phyloP scores from a whole-genome alignment of 1,140 invertebrate species.

The Cydia amplana region DNA sequence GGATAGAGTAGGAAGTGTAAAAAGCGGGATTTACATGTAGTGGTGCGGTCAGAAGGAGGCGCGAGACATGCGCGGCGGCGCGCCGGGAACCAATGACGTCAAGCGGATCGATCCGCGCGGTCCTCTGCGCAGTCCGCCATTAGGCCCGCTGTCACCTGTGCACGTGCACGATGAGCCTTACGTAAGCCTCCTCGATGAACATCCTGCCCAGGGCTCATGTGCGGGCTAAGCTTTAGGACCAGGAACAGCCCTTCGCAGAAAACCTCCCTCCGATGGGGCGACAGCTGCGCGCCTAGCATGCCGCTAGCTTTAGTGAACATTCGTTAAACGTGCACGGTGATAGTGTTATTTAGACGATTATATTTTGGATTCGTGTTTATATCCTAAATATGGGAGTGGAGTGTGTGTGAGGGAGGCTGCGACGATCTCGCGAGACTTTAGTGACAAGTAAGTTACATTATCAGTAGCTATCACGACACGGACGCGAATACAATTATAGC shows the following conservation, averaged over 20 bases:
- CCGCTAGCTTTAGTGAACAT: conserved; percentile 33
- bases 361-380: conserved; percentile 54
- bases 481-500: neutral
- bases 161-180: conserved; percentile 60
- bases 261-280: conserved; percentile 95
- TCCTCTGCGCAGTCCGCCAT: conserved; percentile 47
- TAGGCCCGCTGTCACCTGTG: conserved; percentile 39
- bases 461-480: neutral
- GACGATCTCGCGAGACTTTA: neutral
- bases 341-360: conserved; percentile 46
- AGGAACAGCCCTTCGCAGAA: conserved; percentile 97
- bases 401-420: neutral
- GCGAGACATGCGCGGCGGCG: conserved; percentile 53
- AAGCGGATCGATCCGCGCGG: conserved; percentile 53
- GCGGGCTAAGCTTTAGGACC: conserved; percentile 95
- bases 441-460: conserved; percentile 17
- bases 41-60: conserved; percentile 46
- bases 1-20: neutral
- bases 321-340: conserved; percentile 34
- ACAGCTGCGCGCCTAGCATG: conserved; percentile 84
- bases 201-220: conserved; percentile 85
- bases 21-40: neutral
- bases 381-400: conserved; percentile 20
- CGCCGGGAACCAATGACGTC: conserved; percentile 66
- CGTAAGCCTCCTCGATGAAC: conserved; percentile 52